These are phyloP conservation scores for Formica aserva DNA, from an alignment of 2,888 invertebrate species.

Conservation along the genomic window DNA sequence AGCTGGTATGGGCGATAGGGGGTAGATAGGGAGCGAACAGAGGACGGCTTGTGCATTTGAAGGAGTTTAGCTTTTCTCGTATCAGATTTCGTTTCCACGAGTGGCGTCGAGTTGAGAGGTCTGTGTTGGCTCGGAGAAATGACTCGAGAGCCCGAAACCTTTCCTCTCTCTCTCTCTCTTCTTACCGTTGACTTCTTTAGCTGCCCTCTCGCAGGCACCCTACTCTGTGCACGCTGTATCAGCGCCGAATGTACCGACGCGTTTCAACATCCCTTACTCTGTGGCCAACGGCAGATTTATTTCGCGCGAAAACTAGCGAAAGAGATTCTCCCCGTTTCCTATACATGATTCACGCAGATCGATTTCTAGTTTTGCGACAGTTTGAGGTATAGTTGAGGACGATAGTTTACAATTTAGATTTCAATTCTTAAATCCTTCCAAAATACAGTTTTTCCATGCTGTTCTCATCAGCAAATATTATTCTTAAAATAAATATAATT, in stretches of 20 bases:
- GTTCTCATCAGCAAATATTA: not conserved
- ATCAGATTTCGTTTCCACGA: slow-evolving; percentile 84
- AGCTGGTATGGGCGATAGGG: slow-evolving; percentile 21
- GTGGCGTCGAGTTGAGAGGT: slow-evolving; percentile 81
- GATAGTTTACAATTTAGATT: not conserved
- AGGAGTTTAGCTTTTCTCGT: slow-evolving; percentile 84
- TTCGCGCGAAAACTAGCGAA: slow-evolving; percentile 45
- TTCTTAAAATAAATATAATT: not conserved
- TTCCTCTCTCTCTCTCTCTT: slow-evolving; percentile 7
- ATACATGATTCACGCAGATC: slow-evolving; percentile 1
- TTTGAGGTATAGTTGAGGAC: not conserved
- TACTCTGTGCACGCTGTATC: slow-evolving; percentile 23
- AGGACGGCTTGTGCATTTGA: slow-evolving; percentile 80
- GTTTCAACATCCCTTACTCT: slow-evolving; percentile 48
- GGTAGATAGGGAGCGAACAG: slow-evolving; percentile 58
- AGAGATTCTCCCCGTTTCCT: slow-evolving; percentile 13
- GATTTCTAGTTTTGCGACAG: not conserved
- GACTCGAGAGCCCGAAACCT: slow-evolving; percentile 79
- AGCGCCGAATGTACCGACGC: slow-evolving; percentile 48
- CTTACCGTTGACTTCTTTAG: slow-evolving; percentile 30
- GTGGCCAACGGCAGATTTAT: slow-evolving; percentile 72
- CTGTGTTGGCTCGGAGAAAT: slow-evolving; percentile 81
- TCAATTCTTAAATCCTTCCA: not conserved
- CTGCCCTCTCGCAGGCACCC: slow-evolving; percentile 58
- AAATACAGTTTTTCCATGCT: not conserved